Base-by-base conservation (phyloP, 2,113 vertebrate species). In the Turdus rufiventris region DNA sequence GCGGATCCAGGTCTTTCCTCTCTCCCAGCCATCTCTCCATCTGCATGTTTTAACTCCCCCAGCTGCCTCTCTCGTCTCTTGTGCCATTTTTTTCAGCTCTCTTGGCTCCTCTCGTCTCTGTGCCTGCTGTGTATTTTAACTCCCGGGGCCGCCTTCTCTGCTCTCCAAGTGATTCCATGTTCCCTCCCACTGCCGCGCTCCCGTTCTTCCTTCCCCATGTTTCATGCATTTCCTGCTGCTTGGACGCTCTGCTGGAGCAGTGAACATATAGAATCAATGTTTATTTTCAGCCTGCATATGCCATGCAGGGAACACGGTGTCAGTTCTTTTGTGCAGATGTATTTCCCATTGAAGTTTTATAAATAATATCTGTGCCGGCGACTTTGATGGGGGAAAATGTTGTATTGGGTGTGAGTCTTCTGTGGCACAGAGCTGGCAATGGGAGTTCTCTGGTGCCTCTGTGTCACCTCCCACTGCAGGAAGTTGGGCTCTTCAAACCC, bases 11-110 rank as follows among this genome's bases (percentile, higher is more conserved):
- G 96, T 97, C 97, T 98, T 97, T 89, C 94, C 93, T 96, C 96
- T 97, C 91, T 97, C 97, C 91, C 97, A 96, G 91, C 92, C 97
- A 96, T 97, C 96, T 97, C 97, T 97, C 97, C 97, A 96, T 98
- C 98, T 97, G 97, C 98, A 97, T 97, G 96, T 96, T 97, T 97
- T 97, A 97, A 96, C 97, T 97, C 91, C 93, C 94, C 95, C 97
- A 97, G 96, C 96, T 97, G 97, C 97, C 95, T 97, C 95, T 88
- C 97, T 71, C 90, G 50, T 95, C 96, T 96, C 96, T 96, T 94
- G 91, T 97, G 97, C 97, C 96, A 96, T 97, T 96, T 96, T 96
- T 92, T 91, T 96, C 96, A 88, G 78, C 96, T 96, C 91, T 95
- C 94, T 97, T 96, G 95, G 94, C 94, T 94, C 88, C 96, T 91